phyloP scores from a whole-genome alignment of 2,888 invertebrate genomes.

The Epiblema foenella region DNA sequence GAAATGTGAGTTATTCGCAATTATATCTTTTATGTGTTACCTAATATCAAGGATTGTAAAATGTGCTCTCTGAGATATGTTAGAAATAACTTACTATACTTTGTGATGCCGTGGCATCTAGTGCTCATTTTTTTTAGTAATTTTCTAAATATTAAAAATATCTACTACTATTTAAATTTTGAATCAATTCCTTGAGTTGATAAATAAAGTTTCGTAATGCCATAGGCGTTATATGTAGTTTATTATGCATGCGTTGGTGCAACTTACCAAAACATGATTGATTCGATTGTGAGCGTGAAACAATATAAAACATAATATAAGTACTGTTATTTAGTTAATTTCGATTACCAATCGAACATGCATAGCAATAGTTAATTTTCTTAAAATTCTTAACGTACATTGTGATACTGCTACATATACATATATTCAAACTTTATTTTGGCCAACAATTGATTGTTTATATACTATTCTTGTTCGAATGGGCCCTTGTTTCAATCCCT shows the following conservation, averaged over 20 bases:
- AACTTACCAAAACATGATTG: not conserved
- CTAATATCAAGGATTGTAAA: conserved; percentile 26
- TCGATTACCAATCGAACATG: not conserved
- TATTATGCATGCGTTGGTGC: not conserved
- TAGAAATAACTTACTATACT: conserved; percentile 25
- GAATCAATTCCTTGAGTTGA: conserved; percentile 73
- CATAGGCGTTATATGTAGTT: conserved; percentile 45
- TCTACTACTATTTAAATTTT: conserved; percentile 51
- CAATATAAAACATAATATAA: not conserved
- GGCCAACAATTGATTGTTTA: conserved; percentile 21
- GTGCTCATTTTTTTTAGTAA: conserved; percentile 7
- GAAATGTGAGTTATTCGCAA: not conserved
- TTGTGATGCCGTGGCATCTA: conserved; percentile 26
- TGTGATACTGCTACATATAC: conserved; percentile 9
- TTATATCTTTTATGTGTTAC: conserved; percentile 3
- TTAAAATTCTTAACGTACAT: conserved; percentile 4
- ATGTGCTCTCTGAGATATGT: conserved; percentile 38
- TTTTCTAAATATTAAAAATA: conserved; percentile 35
- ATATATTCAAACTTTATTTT: conserved; percentile 32
- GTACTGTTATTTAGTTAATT: not conserved
- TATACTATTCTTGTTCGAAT: conserved; percentile 13
- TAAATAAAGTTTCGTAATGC: conserved; percentile 46
- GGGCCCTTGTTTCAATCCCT: conserved; percentile 23
- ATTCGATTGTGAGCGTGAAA: not conserved
- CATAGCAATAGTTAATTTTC: not conserved